These are phyloP conservation scores for Tolypeutes matacus DNA, from an alignment of 2,797 vertebrate genomes.

Conservation along the genomic window DNA sequence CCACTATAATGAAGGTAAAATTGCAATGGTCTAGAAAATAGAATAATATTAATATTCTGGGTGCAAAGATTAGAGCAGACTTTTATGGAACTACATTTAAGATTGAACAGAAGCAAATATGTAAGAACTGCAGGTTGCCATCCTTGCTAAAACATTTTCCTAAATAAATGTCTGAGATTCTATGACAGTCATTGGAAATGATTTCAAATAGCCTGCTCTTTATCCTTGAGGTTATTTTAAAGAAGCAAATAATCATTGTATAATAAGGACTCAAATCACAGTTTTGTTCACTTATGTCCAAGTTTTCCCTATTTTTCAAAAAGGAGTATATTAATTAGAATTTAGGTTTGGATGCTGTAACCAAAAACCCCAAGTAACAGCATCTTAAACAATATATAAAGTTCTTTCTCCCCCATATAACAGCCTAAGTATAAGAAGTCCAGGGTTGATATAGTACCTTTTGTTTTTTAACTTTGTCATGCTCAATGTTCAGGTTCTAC, in stretches of 20 bases:
- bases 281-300: background rate
- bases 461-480: background rate
- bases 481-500: background rate
- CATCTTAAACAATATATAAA: background rate
- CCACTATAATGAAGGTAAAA: slow-evolving; percentile 22
- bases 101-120: background rate
- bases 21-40: slow-evolving; percentile 71
- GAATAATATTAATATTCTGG: slow-evolving; percentile 80
- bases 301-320: slow-evolving; percentile 48
- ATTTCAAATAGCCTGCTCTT: slow-evolving; percentile 15
- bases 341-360: background rate
- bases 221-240: slow-evolving; percentile 62
- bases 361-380: background rate
- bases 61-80: slow-evolving; percentile 75
- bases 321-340: background rate
- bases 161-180: slow-evolving; percentile 47
- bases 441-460: background rate
- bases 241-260: slow-evolving; percentile 6
- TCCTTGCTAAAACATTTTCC: slow-evolving; percentile 54
- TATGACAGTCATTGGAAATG: background rate
- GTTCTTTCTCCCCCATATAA: background rate
- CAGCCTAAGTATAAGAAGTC: background rate
- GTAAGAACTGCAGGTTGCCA: slow-evolving; percentile 1
- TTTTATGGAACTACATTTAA: slow-evolving; percentile 63
- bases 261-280: background rate